Base-by-base conservation (phyloP, 2,113 vertebrate species). In the Ellobius talpinus region DNA sequence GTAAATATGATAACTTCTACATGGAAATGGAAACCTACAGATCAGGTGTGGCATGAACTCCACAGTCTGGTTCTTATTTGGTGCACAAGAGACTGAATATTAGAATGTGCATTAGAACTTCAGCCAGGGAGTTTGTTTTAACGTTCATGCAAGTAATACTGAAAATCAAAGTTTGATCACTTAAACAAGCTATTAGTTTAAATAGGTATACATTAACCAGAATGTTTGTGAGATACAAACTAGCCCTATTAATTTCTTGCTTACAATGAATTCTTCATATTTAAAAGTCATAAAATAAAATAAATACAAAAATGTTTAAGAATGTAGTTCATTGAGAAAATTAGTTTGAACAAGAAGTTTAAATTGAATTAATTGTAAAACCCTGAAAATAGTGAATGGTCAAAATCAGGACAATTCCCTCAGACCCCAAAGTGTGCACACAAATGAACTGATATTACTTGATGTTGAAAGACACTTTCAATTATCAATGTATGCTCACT, bases 201-300 rank as follows among this genome's bases (percentile, higher is more conserved):
- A 84, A 55, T 21, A 33, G 1, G 42, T 72, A 79, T 21, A 58
- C 55, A 47, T 92, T 95, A 7, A 58, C 0, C 33, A 82, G 3
- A 45, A 93, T 87, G 52, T 2, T 87, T 96, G 21, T 74, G 23
- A 89, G 23, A 89, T 91, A 90, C 17, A 26, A 92, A 84, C 73
- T 72, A 42, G 6, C 39, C 82, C 29, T 68, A 9, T 72, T 81
- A 89, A 50, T 36, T 65, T n/a, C 1, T 39, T 66, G 36, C n/a
- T 5, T 82, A 47, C 6, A 8, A 2, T 6, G 45, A 12, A 6
- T 58, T 79, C 76, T 19, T 55, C 21, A 50, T 42, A 81, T 7
- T 55, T 70, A 7, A 16, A 72, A 78, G 11, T 73, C n/a, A 76
- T 90, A 61, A 17, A 84, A 42, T 42, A 11, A 36, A 9, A 6